phyloP scores from a whole-genome alignment of 2,113 vertebrate genomes.

The Gallinago paraguaiae region DNA sequence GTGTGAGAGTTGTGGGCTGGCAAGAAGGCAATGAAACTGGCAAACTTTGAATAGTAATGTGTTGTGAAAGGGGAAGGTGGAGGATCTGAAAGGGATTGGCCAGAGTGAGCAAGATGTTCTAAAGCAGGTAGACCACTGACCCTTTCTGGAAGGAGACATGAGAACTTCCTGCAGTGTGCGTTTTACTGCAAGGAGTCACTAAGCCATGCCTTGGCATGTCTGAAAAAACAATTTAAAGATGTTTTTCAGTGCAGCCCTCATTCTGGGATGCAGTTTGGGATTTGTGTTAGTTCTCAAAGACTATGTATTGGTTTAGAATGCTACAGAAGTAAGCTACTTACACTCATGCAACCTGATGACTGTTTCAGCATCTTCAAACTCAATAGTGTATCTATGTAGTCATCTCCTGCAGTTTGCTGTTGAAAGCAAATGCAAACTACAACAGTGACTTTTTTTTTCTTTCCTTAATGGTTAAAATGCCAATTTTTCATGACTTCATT shows the following conservation, averaged over 20 bases:
- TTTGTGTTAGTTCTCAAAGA: background rate
- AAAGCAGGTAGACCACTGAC: background rate
- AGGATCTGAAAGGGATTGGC: background rate
- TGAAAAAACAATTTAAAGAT: background rate
- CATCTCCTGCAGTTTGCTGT: background rate
- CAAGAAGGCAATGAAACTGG: background rate
- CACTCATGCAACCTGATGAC: background rate
- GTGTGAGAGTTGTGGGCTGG: background rate
- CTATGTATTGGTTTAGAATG: background rate
- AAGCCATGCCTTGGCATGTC: background rate
- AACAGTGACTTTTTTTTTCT: background rate
- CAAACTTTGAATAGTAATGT: background rate
- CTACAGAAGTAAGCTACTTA: background rate
- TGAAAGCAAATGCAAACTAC: background rate
- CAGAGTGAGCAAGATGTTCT: background rate
- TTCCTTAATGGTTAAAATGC: background rate
- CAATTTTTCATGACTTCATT: background rate
- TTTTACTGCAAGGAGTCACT: background rate
- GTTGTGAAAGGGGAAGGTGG: background rate
- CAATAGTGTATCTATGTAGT: accelerated
- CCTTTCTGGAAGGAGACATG: accelerated
- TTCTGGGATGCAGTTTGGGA: background rate
- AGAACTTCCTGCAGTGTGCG: background rate
- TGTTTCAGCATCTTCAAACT: background rate
- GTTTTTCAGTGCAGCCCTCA: background rate